Evolutionary conservation across 2,888 invertebrate species (phyloP).

Genomic region (Mesorhabditis spiculigera): DNA sequence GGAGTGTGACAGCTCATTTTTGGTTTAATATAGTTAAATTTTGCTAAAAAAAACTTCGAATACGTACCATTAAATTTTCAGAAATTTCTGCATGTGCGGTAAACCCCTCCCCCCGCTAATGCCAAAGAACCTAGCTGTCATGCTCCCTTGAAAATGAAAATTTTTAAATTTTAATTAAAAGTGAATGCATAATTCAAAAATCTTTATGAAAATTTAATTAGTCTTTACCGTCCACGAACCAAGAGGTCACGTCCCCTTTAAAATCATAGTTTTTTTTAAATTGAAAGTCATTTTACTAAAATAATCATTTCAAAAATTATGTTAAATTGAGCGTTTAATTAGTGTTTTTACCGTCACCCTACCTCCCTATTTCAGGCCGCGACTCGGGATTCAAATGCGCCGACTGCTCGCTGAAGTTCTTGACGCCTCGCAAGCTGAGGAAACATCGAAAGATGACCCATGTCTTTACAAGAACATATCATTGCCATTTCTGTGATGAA

Average conservation of each 20-base stretch:
- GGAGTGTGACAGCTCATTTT: no score
- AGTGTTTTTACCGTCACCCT: no score
- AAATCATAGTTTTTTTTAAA: no score
- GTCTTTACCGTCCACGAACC: no score
- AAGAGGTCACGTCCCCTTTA: no score
- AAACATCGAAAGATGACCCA: slow-evolving; percentile 59
- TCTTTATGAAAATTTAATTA: no score
- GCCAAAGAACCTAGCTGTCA: neutral
- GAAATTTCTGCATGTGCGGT: neutral
- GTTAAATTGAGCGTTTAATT: no score
- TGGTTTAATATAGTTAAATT: neutral
- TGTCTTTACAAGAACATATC: slow-evolving; percentile 56
- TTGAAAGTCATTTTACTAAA: no score
- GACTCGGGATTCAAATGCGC: slow-evolving; percentile 45
- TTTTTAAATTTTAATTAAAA: neutral
- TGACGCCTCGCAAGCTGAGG: slow-evolving; percentile 57
- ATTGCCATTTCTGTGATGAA: slow-evolving; percentile 58
- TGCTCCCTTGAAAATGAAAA: neutral
- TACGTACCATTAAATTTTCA: neutral
- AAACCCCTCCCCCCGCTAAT: neutral
- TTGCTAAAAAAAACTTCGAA: neutral
- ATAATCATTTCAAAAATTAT: no score
- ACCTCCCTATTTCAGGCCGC: slow-evolving; percentile 9
- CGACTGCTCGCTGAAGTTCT: slow-evolving; percentile 48
- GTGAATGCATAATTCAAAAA: slow-evolving; percentile 44